A percentile compares a stretch with the other conserved stretches of the same genome.
Evolutionary conservation across 2,888 invertebrate species (phyloP).

Genomic region (Eucriotettix oculatus): DNA sequence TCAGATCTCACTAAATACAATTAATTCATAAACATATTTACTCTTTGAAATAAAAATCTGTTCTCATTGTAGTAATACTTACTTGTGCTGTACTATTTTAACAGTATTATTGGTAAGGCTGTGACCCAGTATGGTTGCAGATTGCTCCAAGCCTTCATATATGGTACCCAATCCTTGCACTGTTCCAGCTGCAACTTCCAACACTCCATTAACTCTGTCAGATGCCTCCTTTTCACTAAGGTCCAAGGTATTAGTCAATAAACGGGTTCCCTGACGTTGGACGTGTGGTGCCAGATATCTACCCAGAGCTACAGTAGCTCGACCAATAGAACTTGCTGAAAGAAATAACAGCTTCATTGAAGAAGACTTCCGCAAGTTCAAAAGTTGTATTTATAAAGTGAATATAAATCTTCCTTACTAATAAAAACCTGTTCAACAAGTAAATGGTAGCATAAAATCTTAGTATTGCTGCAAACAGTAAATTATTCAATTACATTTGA

Average conservation of each 20-base stretch:
- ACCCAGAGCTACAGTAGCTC: conserved; percentile 48
- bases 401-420: too few relatives aligned
- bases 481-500: too few relatives aligned
- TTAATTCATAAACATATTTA: too few relatives aligned
- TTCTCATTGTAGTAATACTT: conserved; percentile 17
- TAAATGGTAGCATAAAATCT: too few relatives aligned
- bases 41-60: too few relatives aligned
- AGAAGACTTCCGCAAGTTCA: too few relatives aligned
- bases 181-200: conserved; percentile 53
- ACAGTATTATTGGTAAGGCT: conserved; percentile 56
- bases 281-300: conserved; percentile 49
- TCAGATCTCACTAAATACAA: too few relatives aligned
- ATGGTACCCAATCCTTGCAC: conserved; percentile 53
- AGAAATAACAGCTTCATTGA: conserved; percentile 11
- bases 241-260: conserved; percentile 37
- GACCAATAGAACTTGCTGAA: conserved; percentile 39
- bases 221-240: conserved; percentile 36
- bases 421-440: too few relatives aligned
- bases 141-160: conserved; percentile 50
- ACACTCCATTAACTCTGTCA: conserved; percentile 36
- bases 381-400: too few relatives aligned
- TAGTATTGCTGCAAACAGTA: too few relatives aligned
- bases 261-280: conserved; percentile 40
- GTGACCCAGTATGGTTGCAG: conserved; percentile 45
- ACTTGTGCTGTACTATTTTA: conserved; percentile 56